A percentile compares a stretch with the other conserved stretches of the same genome.
Evolutionary conservation across 2,888 invertebrate genomes (phyloP).

Genomic region (Heliconius erato): DNA sequence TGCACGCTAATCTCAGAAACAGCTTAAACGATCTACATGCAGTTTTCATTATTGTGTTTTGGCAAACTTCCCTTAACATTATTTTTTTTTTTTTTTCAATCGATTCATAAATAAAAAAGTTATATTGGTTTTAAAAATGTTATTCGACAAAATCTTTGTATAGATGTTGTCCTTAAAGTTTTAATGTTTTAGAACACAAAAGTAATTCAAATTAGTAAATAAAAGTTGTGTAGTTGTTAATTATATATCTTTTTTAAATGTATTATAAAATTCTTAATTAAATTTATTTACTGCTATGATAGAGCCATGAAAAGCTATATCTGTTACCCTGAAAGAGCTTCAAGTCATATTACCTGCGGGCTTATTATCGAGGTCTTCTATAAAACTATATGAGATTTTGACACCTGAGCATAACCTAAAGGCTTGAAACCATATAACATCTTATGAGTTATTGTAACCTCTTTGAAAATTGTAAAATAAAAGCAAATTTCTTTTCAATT

Average conservation of each 20-base stretch:
- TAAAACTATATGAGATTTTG: conserved; percentile 40
- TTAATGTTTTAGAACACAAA: too few species aligned
- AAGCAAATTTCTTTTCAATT: background rate
- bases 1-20: too few species aligned
- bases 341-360: conserved; percentile 53
- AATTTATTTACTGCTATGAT: conserved; percentile 33
- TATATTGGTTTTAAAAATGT: too few species aligned
- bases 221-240: background rate
- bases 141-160: too few species aligned
- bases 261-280: conserved; percentile 27
- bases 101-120: too few species aligned
- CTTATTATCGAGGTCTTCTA: conserved; percentile 50
- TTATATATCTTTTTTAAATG: background rate
- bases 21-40: too few species aligned
- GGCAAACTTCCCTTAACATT: too few species aligned
- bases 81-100: too few species aligned
- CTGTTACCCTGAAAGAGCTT: conserved; percentile 51
- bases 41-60: too few species aligned
- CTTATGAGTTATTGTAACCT: background rate
- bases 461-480: background rate
- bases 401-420: conserved; percentile 12
- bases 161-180: too few species aligned
- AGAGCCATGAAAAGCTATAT: conserved; percentile 50
- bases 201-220: background rate
- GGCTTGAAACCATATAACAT: background rate